phyloP scores from a whole-genome alignment of 2,797 vertebrate genomes.

The Parotocinclus haroldoi region DNA sequence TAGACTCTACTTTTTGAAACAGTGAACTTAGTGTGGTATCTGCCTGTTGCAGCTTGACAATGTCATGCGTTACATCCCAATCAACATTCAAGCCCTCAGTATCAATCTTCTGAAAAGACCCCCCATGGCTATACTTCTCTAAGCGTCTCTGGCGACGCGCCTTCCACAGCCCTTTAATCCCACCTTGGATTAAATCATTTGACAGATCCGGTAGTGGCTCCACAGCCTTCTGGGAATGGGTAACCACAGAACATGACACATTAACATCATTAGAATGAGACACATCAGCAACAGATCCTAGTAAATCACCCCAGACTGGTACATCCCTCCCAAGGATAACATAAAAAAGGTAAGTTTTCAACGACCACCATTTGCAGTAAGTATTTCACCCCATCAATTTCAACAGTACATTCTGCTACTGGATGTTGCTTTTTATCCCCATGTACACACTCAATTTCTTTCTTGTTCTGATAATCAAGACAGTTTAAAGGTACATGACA shows the following conservation, averaged over 20 bases:
- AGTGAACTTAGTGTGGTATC: not conserved
- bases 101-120: not conserved
- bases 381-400: not conserved
- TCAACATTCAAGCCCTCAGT: not conserved
- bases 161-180: not conserved
- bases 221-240: not conserved
- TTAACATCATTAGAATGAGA: not conserved
- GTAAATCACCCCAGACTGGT: not conserved
- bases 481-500: not conserved
- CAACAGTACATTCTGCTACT: not conserved
- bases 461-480: not conserved
- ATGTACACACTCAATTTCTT: not conserved
- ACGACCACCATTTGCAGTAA: not conserved
- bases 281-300: not conserved
- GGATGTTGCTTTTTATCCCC: not conserved
- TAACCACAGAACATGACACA: not conserved
- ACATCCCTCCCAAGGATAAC: not conserved
- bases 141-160: not conserved
- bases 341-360: not conserved
- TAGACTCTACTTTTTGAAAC: not conserved
- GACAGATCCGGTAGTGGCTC: not conserved
- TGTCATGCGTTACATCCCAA: not conserved
- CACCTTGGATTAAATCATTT: not conserved
- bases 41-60: not conserved
- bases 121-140: not conserved